These are phyloP conservation scores for Cyprinodon tularosa DNA, from an alignment of 2,113 vertebrate genomes.

Conservation along the genomic window DNA sequence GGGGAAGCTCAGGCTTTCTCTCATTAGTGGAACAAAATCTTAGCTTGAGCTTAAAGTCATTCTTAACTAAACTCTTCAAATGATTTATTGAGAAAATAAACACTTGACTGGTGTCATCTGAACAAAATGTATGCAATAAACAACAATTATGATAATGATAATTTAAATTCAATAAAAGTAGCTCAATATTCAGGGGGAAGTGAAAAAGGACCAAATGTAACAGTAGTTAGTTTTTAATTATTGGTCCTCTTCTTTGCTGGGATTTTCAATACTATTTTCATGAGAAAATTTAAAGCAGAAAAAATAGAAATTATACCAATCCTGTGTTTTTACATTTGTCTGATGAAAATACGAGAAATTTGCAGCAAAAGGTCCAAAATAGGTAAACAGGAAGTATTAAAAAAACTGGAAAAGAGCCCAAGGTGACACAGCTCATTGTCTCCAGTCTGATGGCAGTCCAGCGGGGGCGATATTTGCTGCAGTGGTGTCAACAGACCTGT, in stretches of 20 bases:
- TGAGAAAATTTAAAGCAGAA: background rate
- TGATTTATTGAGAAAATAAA: too few species aligned
- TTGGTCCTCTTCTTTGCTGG: background rate
- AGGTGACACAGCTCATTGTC: slow-evolving; percentile 54
- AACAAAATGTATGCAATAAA: too few species aligned
- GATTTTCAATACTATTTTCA: background rate
- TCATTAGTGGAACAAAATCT: background rate
- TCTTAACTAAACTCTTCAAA: background rate
- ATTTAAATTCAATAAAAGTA: background rate
- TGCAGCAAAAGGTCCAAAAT: slow-evolving; percentile 16
- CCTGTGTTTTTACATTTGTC: background rate
- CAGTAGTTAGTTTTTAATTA: too few species aligned
- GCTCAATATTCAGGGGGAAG: background rate
- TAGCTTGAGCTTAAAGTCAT: background rate
- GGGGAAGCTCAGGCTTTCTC: background rate
- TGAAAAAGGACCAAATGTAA: too few species aligned
- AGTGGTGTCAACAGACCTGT: slow-evolving; percentile 47
- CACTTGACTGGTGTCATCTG: too few species aligned
- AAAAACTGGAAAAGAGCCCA: slow-evolving; percentile 1
- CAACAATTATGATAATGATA: too few species aligned
- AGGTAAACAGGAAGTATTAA: background rate
- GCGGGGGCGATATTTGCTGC: slow-evolving; percentile 32
- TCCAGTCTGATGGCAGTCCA: slow-evolving; percentile 15
- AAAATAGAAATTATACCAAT: background rate
- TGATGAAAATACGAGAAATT: background rate